Conservation (phyloP, 92 coral and sea anemone genomes). For the Pocillopora grandis region DNA sequence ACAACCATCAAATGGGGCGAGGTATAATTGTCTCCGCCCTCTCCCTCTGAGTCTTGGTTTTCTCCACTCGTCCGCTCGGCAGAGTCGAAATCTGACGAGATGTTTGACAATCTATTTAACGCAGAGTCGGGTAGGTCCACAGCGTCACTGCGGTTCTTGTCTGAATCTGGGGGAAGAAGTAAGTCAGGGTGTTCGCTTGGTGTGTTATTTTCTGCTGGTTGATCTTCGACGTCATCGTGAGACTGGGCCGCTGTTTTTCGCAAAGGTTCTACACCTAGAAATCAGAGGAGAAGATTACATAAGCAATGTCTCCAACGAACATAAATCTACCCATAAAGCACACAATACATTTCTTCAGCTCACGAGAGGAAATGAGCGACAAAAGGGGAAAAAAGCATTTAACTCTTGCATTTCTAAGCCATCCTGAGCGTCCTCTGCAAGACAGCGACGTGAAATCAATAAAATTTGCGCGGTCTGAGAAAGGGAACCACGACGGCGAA, state of each 20-base stretch:
- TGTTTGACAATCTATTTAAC: conserved; percentile 44
- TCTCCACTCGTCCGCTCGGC: conserved; percentile 49
- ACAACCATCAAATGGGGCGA: conserved; percentile 38
- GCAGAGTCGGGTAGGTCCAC: conserved; percentile 6
- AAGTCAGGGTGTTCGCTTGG: conserved; percentile 1
- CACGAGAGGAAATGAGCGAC: no score
- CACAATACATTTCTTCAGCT: no score
- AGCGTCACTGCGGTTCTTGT: neutral
- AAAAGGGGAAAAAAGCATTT: no score
- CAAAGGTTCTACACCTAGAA: neutral
- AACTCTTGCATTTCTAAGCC: no score
- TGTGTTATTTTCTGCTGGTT: neutral
- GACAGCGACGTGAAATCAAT: no score
- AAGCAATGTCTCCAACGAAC: no score
- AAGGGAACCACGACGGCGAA: no score
- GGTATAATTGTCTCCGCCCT: conserved; percentile 5
- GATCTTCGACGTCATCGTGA: neutral
- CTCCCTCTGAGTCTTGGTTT: conserved; percentile 15
- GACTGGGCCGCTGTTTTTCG: neutral
- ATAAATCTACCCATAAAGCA: no score
- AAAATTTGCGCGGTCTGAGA: no score
- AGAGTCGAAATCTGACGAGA: conserved; percentile 82
- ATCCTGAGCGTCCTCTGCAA: no score
- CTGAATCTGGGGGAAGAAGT: neutral
- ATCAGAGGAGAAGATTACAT: no score